Conservation (phyloP, 1,140 invertebrate species). For the Antheraea mylitta region DNA sequence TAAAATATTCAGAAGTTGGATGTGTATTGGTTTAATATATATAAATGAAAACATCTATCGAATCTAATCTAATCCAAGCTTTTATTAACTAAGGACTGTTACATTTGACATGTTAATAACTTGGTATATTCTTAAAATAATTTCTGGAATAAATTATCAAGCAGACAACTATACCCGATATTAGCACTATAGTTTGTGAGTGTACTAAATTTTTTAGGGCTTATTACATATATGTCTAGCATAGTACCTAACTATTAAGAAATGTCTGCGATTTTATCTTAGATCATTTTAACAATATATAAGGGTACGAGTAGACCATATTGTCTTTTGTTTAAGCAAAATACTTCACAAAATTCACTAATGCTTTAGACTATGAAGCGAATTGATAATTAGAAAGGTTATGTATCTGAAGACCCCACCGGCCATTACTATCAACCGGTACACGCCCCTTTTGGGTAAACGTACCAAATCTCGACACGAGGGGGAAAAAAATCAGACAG, state of each 20-base stretch:
- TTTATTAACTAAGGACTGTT: not conserved
- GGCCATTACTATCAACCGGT: slow-evolving; percentile 53
- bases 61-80: not conserved
- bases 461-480: slow-evolving; percentile 58
- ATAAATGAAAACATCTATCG: not conserved
- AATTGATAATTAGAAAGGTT: slow-evolving; percentile 71
- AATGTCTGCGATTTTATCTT: no score
- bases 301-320: no score
- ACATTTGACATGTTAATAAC: no score
- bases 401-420: slow-evolving; percentile 50
- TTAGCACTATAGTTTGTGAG: not conserved
- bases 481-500: slow-evolving; percentile 73
- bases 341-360: not conserved
- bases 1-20: not conserved
- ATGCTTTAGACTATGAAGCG: slow-evolving; percentile 46
- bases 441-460: slow-evolving; percentile 71
- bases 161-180: no score
- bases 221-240: no score
- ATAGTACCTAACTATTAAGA: no score
- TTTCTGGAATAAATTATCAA: no score
- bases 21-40: not conserved
- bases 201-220: no score
- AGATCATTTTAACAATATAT: no score
- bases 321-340: not conserved
- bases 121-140: no score